These are phyloP conservation scores for Drosophila silvestris DNA, from an alignment of 2,888 invertebrate genomes.

Conservation along the genomic window DNA sequence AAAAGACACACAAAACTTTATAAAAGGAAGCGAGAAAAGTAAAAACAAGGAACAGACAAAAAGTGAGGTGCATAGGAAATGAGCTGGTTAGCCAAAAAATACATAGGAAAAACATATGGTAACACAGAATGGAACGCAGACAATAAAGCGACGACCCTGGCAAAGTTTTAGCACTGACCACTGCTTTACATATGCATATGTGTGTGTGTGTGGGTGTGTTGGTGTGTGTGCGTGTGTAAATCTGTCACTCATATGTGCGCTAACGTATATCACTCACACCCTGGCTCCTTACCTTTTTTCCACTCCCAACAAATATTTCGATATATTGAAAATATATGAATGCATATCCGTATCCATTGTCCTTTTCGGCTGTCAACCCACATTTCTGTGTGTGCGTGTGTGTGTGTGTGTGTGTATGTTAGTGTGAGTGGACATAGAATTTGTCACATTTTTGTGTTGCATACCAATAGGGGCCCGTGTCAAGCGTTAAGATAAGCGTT, in stretches of 20 bases:
- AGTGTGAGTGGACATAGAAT: conserved; percentile 17
- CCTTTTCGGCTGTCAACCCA: conserved; percentile 6
- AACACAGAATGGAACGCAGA: conserved; percentile 12
- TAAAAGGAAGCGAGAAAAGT: background rate
- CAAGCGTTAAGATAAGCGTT: conserved; percentile 42
- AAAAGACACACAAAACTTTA: background rate
- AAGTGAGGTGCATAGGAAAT: conserved; percentile 50
- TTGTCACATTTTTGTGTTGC: conserved; percentile 30
- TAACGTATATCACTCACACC: conserved; percentile 29
- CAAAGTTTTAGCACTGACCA: conserved; percentile 53
- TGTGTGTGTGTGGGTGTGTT: background rate
- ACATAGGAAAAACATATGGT: conserved; percentile 15
- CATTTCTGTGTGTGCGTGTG: background rate
- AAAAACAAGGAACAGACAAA: conserved; percentile 20
- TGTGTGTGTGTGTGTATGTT: background rate
- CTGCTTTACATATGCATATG: background rate
- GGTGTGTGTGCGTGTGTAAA: conserved; percentile 1
- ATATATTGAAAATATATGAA: conserved; percentile 29
- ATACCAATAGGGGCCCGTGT: conserved; percentile 31
- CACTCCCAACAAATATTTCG: conserved; percentile 26
- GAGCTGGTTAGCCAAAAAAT: conserved; percentile 62
- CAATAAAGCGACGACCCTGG: conserved; percentile 20
- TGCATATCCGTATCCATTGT: conserved; percentile 41
- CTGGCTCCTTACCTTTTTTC: conserved; percentile 35
- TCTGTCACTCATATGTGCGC: conserved; percentile 2